Evolutionary conservation across 2,888 invertebrate species (phyloP).

Genomic region (Aquatica leii): DNA sequence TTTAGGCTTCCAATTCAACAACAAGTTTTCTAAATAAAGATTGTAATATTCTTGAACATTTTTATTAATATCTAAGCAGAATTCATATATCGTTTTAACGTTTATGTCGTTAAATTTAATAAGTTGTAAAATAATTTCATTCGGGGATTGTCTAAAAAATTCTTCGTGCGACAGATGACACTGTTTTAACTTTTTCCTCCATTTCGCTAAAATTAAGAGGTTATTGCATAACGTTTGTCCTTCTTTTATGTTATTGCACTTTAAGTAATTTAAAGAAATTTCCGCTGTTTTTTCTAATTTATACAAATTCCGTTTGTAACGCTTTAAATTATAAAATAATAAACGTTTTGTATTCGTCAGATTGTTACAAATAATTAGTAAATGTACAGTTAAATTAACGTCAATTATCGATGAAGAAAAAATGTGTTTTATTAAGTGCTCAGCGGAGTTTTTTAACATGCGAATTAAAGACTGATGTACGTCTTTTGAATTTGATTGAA

Average conservation of each 20-base stretch:
- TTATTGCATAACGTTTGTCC: constrained; percentile 36
- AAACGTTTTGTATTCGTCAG: constrained; percentile 31
- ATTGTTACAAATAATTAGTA: constrained; percentile 51
- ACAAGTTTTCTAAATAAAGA: constrained; percentile 55
- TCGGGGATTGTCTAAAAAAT: constrained; percentile 45
- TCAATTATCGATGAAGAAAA: constrained; percentile 56
- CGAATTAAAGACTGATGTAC: constrained; percentile 31
- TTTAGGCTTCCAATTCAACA: constrained; percentile 61
- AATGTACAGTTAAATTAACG: constrained; percentile 53
- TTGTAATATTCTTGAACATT: constrained; percentile 55
- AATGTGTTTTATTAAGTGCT: constrained; percentile 54
- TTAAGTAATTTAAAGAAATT: constrained; percentile 44
- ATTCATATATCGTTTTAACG: constrained; percentile 57
- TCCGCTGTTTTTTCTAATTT: constrained; percentile 47
- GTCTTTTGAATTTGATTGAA: constrained; percentile 16
- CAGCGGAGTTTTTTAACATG: constrained; percentile 45
- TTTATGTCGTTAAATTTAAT: constrained; percentile 42
- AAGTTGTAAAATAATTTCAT: constrained; percentile 37
- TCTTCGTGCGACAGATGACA: constrained; percentile 44
- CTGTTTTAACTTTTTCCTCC: constrained; percentile 50
- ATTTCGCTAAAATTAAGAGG: constrained; percentile 44
- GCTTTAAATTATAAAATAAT: constrained; percentile 41
- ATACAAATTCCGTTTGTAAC: constrained; percentile 47
- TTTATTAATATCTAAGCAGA: constrained; percentile 60
- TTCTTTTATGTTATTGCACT: constrained; percentile 35